Evolutionary conservation across 2,113 vertebrate genomes (phyloP), one percentile per base, ranked within the genome.

Genomic region (Anas platyrhynchos): DNA sequence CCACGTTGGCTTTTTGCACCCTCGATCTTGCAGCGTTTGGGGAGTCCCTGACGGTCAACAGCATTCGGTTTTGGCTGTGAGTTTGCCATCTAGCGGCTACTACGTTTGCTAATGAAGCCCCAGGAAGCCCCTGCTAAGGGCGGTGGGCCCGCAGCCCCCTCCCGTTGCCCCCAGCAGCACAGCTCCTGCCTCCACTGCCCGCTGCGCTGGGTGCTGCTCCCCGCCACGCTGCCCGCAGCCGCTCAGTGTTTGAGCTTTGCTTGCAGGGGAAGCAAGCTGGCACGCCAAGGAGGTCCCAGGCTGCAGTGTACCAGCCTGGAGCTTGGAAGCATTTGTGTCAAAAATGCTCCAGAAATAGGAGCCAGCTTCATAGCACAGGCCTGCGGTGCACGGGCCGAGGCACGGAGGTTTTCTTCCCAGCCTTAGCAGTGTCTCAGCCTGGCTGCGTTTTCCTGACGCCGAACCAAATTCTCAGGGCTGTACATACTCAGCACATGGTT

Each of bases 1-100:
- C 16, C 23, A 32, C 8, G 1, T 6, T 14, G 72, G 26, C 48
- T 73, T 34, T 61, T 38, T 34, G 83, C 65, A 6, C 55, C 66
- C 68, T 13, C 5, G 44, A 2, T 43, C 62, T 52, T 8, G 2
- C 46, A n/a, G 81, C 48, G 7, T 26, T 0, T 20, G 59, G 41
- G 41, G 15, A 73, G 61, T 1, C 27, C 7, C 25, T 38, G 36
- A 10, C 13, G 72, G 91, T 34, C 89, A 10, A 26, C 29, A 74
- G 56, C 0, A 11, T 2, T 82, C 84, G 2, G 75, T 88, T 86
- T 18, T 12, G 95, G 46, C 96, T 91, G 55, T 85, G 91, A 95
- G 91, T 86, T 96, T 96, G 97, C 97, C 97, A 96, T 95, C 97
- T 97, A 97, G 97, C 14, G 97, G 96, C 93, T 83, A 79, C 85